A percentile compares a stretch with the other conserved stretches of the same genome.
phyloP scores from a whole-genome alignment of 1,140 invertebrate species.

The Matsumurasca onukii region DNA sequence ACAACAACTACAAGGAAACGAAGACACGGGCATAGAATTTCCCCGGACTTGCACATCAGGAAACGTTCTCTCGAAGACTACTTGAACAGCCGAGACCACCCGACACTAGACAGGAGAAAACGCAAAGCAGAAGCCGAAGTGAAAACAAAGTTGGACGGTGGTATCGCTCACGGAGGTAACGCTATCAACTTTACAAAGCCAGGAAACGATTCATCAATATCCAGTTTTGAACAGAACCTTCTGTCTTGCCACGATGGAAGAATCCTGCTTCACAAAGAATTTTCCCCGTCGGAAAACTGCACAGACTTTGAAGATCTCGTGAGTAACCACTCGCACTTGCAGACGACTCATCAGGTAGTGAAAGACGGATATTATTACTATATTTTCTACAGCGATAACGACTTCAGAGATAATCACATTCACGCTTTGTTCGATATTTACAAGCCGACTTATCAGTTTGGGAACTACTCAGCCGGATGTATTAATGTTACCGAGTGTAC shows the following conservation, averaged over 20 bases:
- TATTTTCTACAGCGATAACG: conserved; percentile 84
- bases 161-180: conserved; percentile 73
- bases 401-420: conserved; percentile 72
- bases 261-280: conserved; percentile 66
- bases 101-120: conserved; percentile 4
- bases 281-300: conserved; percentile 64
- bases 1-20: not conserved
- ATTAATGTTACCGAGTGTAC: conserved; percentile 73
- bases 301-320: conserved; percentile 65
- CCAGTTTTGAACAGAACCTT: conserved; percentile 75
- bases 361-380: conserved; percentile 82
- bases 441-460: conserved; percentile 76
- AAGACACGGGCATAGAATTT: conserved; percentile 52
- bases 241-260: conserved; percentile 70
- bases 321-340: conserved; percentile 54
- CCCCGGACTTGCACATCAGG: not conserved
- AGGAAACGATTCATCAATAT: conserved; percentile 62
- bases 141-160: conserved; percentile 60
- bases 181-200: conserved; percentile 57
- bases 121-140: conserved; percentile 49
- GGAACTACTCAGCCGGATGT: conserved; percentile 69
- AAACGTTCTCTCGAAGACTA: conserved; percentile 17
- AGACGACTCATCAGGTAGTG: conserved; percentile 64
- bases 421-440: conserved; percentile 81
- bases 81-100: not conserved